Conservation (phyloP, 1,140 invertebrate species). For the Tetramorium simillimum region DNA sequence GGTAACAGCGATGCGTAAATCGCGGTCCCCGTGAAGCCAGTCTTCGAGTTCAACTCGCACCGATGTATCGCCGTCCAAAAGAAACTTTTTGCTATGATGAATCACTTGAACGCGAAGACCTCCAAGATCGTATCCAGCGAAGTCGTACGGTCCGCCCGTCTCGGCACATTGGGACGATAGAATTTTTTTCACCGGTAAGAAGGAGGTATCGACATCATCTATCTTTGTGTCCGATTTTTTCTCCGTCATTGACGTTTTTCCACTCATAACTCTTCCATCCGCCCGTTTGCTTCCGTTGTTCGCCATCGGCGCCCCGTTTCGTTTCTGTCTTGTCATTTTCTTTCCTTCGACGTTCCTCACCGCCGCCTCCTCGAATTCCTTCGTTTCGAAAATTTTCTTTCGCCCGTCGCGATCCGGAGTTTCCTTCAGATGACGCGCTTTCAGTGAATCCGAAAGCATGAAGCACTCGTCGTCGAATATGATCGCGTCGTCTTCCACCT, state of each 20-base stretch:
- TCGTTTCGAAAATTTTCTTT: conserved; percentile 1
- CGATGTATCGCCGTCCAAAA: conserved; percentile 84
- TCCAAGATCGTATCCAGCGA: conserved; percentile 83
- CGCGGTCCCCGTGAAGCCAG: conserved; percentile 82
- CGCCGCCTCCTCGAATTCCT: background rate
- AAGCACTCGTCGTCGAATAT: conserved; percentile 70
- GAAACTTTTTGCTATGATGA: conserved; percentile 81
- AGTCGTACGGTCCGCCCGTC: conserved; percentile 60
- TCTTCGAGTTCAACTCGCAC: conserved; percentile 81
- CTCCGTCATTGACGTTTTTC: conserved; percentile 22
- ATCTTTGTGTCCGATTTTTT: conserved; percentile 34
- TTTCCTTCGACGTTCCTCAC: no score
- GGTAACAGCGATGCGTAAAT: conserved; percentile 81
- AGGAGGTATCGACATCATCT: conserved; percentile 59
- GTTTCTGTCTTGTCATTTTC: conserved; percentile 9
- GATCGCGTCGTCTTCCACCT: conserved; percentile 44
- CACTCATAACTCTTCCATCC: conserved; percentile 37
- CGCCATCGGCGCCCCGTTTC: conserved; percentile 7
- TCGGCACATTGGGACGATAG: background rate
- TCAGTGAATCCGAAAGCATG: conserved; percentile 66
- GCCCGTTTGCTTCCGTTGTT: conserved; percentile 11
- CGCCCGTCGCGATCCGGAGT: background rate
- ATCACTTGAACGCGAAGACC: conserved; percentile 84
- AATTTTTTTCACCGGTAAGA: conserved; percentile 55
- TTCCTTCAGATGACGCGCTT: conserved; percentile 43